Evolutionary conservation across 2,888 invertebrate genomes (phyloP).

Genomic region (Leptinotarsa rubiginosa): DNA sequence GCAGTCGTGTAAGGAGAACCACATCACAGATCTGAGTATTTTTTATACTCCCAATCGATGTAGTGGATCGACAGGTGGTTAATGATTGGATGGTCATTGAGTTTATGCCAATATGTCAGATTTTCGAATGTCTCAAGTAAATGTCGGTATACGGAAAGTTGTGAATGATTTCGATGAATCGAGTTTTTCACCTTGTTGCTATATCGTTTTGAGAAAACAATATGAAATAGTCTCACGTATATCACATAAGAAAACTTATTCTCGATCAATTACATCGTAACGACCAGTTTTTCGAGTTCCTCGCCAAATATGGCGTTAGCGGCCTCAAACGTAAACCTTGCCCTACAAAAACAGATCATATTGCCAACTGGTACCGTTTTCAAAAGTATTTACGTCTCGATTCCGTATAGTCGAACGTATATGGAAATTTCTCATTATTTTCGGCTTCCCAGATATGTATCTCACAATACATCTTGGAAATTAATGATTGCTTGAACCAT

Average conservation of each 20-base stretch:
- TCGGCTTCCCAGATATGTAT: not conserved
- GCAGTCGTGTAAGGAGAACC: too few relatives aligned
- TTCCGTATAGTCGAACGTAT: slow-evolving; percentile 5
- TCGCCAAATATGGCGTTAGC: slow-evolving; percentile 23
- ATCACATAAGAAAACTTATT: slow-evolving; percentile 19
- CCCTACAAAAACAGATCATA: slow-evolving; percentile 30
- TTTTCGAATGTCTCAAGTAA: slow-evolving; percentile 4
- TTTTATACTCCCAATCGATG: not conserved
- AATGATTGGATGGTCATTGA: not conserved
- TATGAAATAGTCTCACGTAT: slow-evolving; percentile 32
- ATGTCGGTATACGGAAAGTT: slow-evolving; percentile 15
- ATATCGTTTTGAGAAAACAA: slow-evolving; percentile 16
- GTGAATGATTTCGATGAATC: slow-evolving; percentile 10
- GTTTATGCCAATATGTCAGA: not conserved
- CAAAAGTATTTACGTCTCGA: slow-evolving; percentile 6
- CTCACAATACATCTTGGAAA: not conserved
- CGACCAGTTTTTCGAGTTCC: slow-evolving; percentile 27
- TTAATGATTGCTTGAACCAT: not conserved
- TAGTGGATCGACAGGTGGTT: slow-evolving; percentile 2
- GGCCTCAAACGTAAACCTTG: slow-evolving; percentile 32
- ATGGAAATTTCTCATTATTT: slow-evolving; percentile 16
- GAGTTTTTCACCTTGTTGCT: not conserved
- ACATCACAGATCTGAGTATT: not conserved
- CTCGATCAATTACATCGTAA: slow-evolving; percentile 21
- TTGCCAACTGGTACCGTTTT: slow-evolving; percentile 23